Evolutionary conservation across 2,797 vertebrate species (phyloP).

Genomic region (Lutjanus campechanus): DNA sequence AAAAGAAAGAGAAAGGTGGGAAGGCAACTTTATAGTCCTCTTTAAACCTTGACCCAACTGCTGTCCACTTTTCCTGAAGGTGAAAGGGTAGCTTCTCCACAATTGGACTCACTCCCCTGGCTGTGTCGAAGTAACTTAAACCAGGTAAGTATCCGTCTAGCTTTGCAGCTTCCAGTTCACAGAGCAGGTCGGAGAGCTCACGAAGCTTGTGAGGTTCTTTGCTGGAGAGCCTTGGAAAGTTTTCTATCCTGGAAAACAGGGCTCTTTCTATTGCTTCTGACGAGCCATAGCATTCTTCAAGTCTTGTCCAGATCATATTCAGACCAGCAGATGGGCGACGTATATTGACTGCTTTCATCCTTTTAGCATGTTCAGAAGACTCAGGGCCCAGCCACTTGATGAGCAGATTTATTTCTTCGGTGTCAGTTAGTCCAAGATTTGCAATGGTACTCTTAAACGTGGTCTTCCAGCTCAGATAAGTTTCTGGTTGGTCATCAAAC

Average conservation of each 20-base stretch:
- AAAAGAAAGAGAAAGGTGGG: neutral
- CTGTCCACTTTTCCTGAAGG: neutral
- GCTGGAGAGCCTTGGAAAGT: no score
- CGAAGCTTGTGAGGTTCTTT: no score
- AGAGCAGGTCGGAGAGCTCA: no score
- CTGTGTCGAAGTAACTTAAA: neutral
- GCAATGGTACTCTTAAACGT: slow-evolving; percentile 1
- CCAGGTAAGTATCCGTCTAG: neutral
- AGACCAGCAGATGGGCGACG: neutral
- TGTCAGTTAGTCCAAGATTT: neutral
- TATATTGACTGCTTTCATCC: slow-evolving; percentile 23
- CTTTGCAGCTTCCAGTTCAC: no score
- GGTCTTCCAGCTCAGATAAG: neutral
- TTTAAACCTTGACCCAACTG: neutral
- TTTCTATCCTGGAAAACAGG: no score
- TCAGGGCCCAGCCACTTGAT: slow-evolving; percentile 35
- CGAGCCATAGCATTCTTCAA: no score
- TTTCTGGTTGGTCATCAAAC: neutral
- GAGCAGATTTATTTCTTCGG: slow-evolving; percentile 2
- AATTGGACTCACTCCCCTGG: neutral
- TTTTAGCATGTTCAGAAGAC: slow-evolving; percentile 21
- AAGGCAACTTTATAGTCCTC: neutral
- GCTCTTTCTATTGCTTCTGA: no score
- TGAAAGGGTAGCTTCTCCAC: no score
- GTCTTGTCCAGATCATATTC: neutral